Conservation (phyloP, 2,113 vertebrate species). For the Hypanus sabinus region DNA sequence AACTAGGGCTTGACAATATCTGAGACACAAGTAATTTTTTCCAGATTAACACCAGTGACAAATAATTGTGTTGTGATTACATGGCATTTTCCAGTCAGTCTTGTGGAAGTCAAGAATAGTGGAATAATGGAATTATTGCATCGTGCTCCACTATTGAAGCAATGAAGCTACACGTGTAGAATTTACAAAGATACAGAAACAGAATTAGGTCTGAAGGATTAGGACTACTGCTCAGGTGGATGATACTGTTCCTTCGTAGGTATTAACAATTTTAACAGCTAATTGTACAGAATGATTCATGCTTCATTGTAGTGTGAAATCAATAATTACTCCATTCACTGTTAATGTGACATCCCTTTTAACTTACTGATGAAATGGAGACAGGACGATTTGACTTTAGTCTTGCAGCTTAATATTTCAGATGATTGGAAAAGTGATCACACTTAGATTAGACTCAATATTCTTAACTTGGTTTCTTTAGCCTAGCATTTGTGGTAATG, state of each 20-base stretch:
- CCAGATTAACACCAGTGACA: neutral
- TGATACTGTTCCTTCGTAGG: too few relatives aligned
- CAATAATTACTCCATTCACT: neutral
- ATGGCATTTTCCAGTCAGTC: neutral
- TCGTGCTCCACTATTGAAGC: neutral
- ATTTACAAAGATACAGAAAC: neutral
- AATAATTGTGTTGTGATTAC: neutral
- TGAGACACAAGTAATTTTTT: neutral
- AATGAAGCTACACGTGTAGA: neutral
- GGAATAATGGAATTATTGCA: neutral
- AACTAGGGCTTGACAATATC: too few relatives aligned
- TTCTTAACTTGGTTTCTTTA: too few relatives aligned
- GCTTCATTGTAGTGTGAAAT: neutral
- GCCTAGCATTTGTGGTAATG: too few relatives aligned
- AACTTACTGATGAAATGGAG: neutral
- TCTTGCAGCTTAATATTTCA: neutral
- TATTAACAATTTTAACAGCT: neutral
- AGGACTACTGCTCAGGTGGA: neutral
- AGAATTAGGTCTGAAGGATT: neutral
- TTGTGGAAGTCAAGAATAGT: neutral
- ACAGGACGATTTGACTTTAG: neutral
- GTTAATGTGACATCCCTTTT: neutral
- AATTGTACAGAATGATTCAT: neutral
- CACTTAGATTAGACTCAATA: neutral
- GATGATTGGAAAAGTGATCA: neutral